Conservation (phyloP, 2,888 invertebrate genomes). For the Hybos culiciformis region DNA sequence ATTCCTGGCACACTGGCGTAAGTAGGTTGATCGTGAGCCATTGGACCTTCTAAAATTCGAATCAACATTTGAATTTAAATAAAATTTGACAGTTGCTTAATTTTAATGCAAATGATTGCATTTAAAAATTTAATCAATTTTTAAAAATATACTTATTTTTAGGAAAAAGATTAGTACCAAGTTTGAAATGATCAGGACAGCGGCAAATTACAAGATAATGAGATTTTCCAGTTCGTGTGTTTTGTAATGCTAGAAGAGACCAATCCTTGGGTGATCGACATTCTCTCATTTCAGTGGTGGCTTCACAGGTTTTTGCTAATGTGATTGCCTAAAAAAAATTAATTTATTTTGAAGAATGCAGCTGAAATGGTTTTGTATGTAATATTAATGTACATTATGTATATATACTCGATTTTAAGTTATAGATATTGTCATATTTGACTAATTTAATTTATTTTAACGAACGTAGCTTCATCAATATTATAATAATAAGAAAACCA, state of each 20-base stretch:
- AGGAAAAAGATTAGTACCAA: conserved; percentile 45
- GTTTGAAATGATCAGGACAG: conserved; percentile 69
- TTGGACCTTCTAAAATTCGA: conserved; percentile 63
- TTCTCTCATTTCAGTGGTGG: conserved; percentile 78
- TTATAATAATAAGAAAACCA: too few species aligned
- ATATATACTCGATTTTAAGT: too few species aligned
- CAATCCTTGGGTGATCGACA: conserved; percentile 81
- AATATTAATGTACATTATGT: too few species aligned
- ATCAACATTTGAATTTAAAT: neutral
- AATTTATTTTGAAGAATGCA: neutral
- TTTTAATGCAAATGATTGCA: neutral
- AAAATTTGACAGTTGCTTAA: neutral
- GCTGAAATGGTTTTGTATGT: too few species aligned
- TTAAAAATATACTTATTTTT: neutral
- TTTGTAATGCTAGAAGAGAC: conserved; percentile 81
- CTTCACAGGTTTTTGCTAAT: conserved; percentile 85
- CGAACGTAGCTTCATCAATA: too few species aligned
- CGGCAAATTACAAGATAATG: conserved; percentile 86
- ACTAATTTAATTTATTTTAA: too few species aligned
- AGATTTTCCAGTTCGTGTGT: conserved; percentile 83
- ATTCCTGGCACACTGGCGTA: conserved; percentile 90
- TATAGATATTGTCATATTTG: too few species aligned
- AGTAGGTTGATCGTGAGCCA: conserved; percentile 86
- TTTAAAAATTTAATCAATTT: conserved; percentile 2
- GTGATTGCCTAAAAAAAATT: conserved; percentile 52